Evolutionary conservation across 53 echinoderm and acorn worm species (phyloP), one percentile per base, ranked within the genome.

Genomic region (Echinometra lucunter): DNA sequence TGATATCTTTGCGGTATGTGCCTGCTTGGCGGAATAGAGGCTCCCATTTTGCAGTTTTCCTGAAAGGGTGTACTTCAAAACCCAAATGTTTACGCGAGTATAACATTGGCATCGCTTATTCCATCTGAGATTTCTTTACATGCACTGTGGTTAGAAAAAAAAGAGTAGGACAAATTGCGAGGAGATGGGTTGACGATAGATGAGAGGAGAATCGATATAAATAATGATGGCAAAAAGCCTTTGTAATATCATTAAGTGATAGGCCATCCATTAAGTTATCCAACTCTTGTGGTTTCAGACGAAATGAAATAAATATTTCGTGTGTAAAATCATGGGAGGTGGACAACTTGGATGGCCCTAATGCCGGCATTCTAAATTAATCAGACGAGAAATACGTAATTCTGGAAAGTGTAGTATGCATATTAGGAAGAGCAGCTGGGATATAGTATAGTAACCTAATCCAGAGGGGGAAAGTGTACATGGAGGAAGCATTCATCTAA

Each of bases 1-100:
- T 45, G 91, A 91, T 91, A 67, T 45, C 91, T 67, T 69, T 91
- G 91, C 91, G 91, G 91, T 91, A n/a, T 58, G 37, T 90, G 15
- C 40, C 49, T 85, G 13, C 85, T 47, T 47, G 45, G 85, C 4
- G 85, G 85, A 45, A 78, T 49, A 85, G 85, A 85, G 85, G 85
- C 85, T 49, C 85, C 53, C 85, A 45, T 85, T 85, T n/a, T 85
- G 49, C 30, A 28, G 85, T n/a, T 78, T 69, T 78, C 42, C 35
- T 7, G 78, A 78, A 78, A 78, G 78, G 78, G 40, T 45, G 45
- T 47, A 47, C 85, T 85, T 28, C 11, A 85, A 85, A 85, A 47
- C 49, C 21, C 40, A n/a, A 85, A 49, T 85, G 85, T 85, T 85
- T 85, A 85, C 85, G 49, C 85, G 12, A 85, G n/a, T 16, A 45